phyloP scores from a whole-genome alignment of 2,113 vertebrate genomes.

The Nicator chloris region DNA sequence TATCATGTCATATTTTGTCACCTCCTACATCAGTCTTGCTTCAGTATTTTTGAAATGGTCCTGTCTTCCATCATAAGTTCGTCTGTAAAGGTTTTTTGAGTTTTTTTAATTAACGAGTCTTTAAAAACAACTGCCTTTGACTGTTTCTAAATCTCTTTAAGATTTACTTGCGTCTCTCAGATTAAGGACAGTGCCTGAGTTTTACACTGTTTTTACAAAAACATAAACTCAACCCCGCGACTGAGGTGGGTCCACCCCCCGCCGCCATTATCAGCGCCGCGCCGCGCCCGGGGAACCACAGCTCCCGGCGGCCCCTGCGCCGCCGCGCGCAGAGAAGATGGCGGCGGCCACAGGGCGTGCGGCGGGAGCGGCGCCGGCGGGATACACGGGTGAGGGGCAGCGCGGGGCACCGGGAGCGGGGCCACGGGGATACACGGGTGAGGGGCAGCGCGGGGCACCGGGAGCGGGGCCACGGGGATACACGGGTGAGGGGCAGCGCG shows the following conservation, averaged over 20 bases:
- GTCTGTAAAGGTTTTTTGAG: not conserved
- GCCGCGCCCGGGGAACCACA: not conserved
- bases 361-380: not conserved
- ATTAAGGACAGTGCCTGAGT: not conserved
- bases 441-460: not conserved
- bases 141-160: not conserved
- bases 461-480: not conserved
- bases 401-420: not conserved
- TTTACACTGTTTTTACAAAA: not conserved
- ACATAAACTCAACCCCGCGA: fast-evolving
- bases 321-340: constrained; percentile 69
- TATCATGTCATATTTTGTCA: not conserved
- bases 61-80: not conserved
- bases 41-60: not conserved
- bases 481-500: not conserved
- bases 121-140: not conserved
- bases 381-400: constrained; percentile 1
- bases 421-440: constrained; percentile 49
- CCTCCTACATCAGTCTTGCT: not conserved
- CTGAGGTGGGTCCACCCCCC: fast-evolving
- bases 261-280: not conserved
- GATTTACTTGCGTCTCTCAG: not conserved
- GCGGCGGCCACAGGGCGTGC: constrained; percentile 68
- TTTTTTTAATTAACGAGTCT: not conserved
- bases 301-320: constrained; percentile 12